Conservation (phyloP, 2,797 vertebrate genomes). For the Chanos chanos region DNA sequence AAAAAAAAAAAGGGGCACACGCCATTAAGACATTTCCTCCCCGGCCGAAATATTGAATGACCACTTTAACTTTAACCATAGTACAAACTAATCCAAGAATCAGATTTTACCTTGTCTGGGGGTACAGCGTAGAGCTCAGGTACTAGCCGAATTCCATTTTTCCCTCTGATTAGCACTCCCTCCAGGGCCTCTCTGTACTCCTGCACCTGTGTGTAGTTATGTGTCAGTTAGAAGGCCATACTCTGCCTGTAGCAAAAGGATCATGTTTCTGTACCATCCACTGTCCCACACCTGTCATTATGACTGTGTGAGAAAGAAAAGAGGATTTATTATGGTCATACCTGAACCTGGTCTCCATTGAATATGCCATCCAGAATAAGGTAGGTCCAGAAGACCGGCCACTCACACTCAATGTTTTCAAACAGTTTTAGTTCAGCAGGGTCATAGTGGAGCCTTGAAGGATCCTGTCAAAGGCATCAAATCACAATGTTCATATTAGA, state of each 20-base stretch:
- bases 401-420: slow-evolving; percentile 98
- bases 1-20: slow-evolving; percentile 8
- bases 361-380: slow-evolving; percentile 94
- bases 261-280: too few relatives aligned
- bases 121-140: slow-evolving; percentile 93
- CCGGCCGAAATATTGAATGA: too few relatives aligned
- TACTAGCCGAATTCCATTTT: slow-evolving; percentile 86
- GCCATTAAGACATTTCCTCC: not conserved
- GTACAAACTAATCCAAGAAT: not conserved
- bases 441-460: slow-evolving; percentile 91
- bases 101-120: slow-evolving; percentile 77
- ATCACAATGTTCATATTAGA: not conserved
- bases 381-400: slow-evolving; percentile 98
- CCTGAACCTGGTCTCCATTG: slow-evolving; percentile 85
- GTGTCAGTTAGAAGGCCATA: not conserved
- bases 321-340: slow-evolving; percentile 41
- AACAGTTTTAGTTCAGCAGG: slow-evolving; percentile 96
- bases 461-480: slow-evolving; percentile 74
- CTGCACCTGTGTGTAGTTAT: slow-evolving; percentile 74
- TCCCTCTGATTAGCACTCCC: slow-evolving; percentile 86
- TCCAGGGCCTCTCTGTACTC: slow-evolving; percentile 95
- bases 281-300: too few relatives aligned
- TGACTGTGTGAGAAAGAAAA: too few relatives aligned
- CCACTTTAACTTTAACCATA: too few relatives aligned
- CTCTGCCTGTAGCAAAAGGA: slow-evolving; percentile 8